phyloP scores from a whole-genome alignment of 2,113 vertebrate genomes.

The Neodon shergylaensis region DNA sequence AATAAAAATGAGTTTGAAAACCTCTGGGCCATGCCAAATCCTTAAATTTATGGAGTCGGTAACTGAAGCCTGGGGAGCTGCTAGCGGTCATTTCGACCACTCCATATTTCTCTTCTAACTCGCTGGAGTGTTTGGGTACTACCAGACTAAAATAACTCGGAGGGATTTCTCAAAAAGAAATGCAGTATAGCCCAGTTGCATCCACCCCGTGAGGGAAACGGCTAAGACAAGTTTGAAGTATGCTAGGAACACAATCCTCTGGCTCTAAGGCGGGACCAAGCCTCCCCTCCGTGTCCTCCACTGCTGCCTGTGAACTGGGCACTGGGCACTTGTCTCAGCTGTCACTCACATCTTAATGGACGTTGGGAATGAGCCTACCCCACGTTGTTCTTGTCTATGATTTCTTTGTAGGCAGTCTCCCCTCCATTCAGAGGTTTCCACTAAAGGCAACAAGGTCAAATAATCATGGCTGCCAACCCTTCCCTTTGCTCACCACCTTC shows the following conservation, averaged over 20 bases:
- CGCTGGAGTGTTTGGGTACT: not conserved
- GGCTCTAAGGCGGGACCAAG: rapidly evolving
- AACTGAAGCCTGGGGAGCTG: not conserved
- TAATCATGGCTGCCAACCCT: not conserved
- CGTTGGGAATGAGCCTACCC: not conserved
- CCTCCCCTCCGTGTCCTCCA: not conserved
- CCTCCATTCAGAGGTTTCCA: not conserved
- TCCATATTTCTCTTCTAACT: not conserved
- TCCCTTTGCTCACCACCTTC: not conserved
- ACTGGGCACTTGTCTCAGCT: not conserved
- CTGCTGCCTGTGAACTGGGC: not conserved
- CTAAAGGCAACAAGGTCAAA: not conserved
- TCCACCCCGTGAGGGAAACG: not conserved
- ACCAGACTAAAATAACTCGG: not conserved
- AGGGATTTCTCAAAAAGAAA: not conserved
- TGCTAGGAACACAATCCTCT: not conserved
- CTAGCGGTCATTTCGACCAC: not conserved
- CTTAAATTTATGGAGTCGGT: constrained; percentile 35
- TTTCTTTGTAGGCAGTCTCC: not conserved
- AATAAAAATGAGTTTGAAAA: constrained; percentile 36
- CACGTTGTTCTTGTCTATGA: not conserved
- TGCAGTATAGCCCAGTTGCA: not conserved
- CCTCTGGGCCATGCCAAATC: constrained; percentile 30
- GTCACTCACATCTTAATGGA: not conserved
- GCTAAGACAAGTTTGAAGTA: not conserved